phyloP scores from a whole-genome alignment of 1,140 invertebrate species.

The Drosophila ogumai region DNA sequence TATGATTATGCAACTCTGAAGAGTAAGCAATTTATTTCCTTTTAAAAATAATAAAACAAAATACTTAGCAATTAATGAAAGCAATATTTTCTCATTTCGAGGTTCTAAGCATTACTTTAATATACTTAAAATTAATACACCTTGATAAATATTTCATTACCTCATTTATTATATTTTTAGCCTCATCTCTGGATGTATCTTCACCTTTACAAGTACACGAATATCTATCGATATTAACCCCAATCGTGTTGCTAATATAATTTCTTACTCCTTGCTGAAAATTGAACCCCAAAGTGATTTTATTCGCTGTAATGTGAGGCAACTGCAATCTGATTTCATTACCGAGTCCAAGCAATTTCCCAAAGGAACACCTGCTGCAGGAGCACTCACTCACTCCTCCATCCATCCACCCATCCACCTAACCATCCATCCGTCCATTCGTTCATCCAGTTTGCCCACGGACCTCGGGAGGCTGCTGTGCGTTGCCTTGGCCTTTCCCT shows the following conservation, averaged over 20 bases:
- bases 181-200: neutral
- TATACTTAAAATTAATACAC: neutral
- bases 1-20: slow-evolving; percentile 3
- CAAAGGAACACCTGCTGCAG: slow-evolving; percentile 41
- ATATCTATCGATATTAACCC: slow-evolving; percentile 20
- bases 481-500: slow-evolving; percentile 65
- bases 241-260: slow-evolving; percentile 19
- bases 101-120: neutral
- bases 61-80: neutral
- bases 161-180: slow-evolving; percentile 5
- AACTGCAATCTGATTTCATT: slow-evolving; percentile 46
- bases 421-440: slow-evolving; percentile 4
- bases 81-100: neutral
- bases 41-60: neutral
- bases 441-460: neutral
- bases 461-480: neutral
- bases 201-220: neutral
- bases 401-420: neutral
- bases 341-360: slow-evolving; percentile 34
- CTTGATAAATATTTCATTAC: neutral
- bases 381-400: slow-evolving; percentile 10
- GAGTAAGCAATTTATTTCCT: neutral
- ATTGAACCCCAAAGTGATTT: neutral
- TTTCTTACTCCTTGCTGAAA: slow-evolving; percentile 12
- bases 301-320: slow-evolving; percentile 22